Percentiles rank a stretch among this genome's conserved stretches.
These are phyloP conservation scores for Oophaga sylvatica DNA, from an alignment of 2,797 vertebrate species.

Conservation along the genomic window DNA sequence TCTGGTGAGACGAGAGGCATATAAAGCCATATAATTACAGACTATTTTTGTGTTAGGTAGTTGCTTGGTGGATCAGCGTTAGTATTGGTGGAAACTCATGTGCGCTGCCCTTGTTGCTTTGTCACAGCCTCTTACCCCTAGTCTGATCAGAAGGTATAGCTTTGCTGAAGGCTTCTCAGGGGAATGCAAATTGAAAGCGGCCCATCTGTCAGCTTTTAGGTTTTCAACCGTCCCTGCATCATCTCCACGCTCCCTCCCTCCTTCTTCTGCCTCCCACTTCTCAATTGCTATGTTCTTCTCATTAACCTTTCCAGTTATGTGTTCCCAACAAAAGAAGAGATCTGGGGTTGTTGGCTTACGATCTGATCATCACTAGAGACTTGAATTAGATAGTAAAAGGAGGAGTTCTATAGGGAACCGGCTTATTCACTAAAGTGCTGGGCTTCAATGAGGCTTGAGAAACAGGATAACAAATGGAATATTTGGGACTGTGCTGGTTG, in stretches of 20 bases:
- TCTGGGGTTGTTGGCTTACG: conserved; percentile 40
- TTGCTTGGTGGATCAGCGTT: neutral
- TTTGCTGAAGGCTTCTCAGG: conserved; percentile 53
- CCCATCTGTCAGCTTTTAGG: conserved; percentile 71
- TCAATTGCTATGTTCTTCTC: conserved; percentile 56
- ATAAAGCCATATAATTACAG: neutral
- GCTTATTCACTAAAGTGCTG: conserved; percentile 4
- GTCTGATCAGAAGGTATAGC: conserved; percentile 53
- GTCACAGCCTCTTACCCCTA: conserved; percentile 36
- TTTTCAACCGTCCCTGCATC: conserved; percentile 58
- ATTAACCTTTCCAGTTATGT: conserved; percentile 59
- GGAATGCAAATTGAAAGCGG: conserved; percentile 63
- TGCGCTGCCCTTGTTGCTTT: conserved; percentile 46
- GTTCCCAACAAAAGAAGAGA: conserved; percentile 52
- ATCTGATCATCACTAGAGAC: conserved; percentile 49
- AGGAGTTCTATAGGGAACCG: conserved; percentile 20
- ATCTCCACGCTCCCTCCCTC: conserved; percentile 39
- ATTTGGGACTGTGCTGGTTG: neutral
- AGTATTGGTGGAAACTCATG: conserved; percentile 22
- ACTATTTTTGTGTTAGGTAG: neutral
- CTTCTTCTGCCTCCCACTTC: conserved; percentile 46
- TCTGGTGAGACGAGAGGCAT: neutral
- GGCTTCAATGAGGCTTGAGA: neutral
- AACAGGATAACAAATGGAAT: conserved; percentile 22
- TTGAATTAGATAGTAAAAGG: conserved; percentile 43